Conservation (phyloP, 35 echinoderm and acorn worm species). For the Chiridota heheva region DNA sequence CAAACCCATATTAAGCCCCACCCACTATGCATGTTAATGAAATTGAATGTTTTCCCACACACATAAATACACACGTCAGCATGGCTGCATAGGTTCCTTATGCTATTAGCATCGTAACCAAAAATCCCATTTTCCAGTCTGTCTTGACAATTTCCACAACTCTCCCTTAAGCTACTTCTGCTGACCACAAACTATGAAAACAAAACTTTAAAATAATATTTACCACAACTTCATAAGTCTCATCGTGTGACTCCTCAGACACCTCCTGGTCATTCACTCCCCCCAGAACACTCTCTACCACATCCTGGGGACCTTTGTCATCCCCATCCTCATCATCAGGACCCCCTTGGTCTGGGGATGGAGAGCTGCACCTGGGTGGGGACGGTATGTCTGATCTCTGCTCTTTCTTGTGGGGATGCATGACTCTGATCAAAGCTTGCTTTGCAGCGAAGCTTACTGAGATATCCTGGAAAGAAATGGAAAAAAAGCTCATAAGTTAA, state of each 20-base stretch:
- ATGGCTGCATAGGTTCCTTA: too few species aligned
- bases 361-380: conserved; percentile 86
- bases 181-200: neutral
- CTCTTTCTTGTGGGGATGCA: conserved; percentile 83
- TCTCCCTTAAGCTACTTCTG: too few species aligned
- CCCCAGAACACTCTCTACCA: conserved; percentile 15
- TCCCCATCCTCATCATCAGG: conserved; percentile 54
- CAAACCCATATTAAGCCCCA: too few species aligned
- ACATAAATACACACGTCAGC: too few species aligned
- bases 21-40: too few species aligned
- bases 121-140: too few species aligned
- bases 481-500: neutral
- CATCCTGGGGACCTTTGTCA: conserved; percentile 53
- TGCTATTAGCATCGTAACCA: too few species aligned
- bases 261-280: conserved; percentile 44
- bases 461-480: conserved; percentile 59
- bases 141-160: too few species aligned
- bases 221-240: conserved; percentile 88
- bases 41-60: too few species aligned
- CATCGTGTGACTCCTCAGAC: conserved; percentile 61
- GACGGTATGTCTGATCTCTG: conserved; percentile 71
- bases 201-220: neutral
- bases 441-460: conserved; percentile 91
- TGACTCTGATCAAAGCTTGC: conserved; percentile 92
- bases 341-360: conserved; percentile 42